A percentile compares a stretch with the other conserved stretches of the same genome.
Evolutionary conservation across 2,113 vertebrate genomes (phyloP).

Genomic region (Trematomus loennbergii): DNA sequence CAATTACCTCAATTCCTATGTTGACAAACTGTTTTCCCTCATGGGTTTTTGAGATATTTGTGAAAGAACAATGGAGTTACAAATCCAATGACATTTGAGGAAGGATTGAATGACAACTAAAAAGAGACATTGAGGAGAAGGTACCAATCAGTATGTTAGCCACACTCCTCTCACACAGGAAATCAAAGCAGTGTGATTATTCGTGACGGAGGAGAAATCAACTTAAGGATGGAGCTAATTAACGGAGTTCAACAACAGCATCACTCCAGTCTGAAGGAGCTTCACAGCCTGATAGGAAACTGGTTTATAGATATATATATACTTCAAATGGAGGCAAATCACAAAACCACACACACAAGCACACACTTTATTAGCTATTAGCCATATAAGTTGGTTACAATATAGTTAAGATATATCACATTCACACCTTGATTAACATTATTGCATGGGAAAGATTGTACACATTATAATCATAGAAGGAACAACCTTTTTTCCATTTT

Average conservation of each 20-base stretch:
- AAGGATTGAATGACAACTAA: background rate
- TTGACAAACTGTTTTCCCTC: conserved; percentile 1
- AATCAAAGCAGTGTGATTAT: background rate
- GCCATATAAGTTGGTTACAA: too few relatives aligned
- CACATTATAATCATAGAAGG: background rate
- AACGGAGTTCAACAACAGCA: conserved; percentile 12
- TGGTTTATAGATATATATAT: too few relatives aligned
- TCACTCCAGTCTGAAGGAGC: conserved; percentile 15
- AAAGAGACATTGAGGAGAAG: background rate
- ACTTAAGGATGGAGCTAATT: conserved; percentile 9
- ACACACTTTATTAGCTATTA: too few relatives aligned
- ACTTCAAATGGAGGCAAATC: too few relatives aligned
- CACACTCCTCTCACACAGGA: too few relatives aligned
- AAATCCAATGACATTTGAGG: background rate
- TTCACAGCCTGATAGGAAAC: background rate
- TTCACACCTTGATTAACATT: too few relatives aligned
- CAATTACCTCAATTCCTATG: conserved; percentile 18
- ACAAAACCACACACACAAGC: too few relatives aligned
- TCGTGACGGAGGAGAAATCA: conserved; percentile 37
- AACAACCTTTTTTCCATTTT: too few relatives aligned
- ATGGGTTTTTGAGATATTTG: background rate
- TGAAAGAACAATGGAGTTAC: background rate
- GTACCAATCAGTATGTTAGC: background rate
- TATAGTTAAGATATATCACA: too few relatives aligned
- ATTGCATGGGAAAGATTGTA: too few relatives aligned